Base-by-base conservation (phyloP, 2,888 invertebrate species). In the Phaonia tiefii region DNA sequence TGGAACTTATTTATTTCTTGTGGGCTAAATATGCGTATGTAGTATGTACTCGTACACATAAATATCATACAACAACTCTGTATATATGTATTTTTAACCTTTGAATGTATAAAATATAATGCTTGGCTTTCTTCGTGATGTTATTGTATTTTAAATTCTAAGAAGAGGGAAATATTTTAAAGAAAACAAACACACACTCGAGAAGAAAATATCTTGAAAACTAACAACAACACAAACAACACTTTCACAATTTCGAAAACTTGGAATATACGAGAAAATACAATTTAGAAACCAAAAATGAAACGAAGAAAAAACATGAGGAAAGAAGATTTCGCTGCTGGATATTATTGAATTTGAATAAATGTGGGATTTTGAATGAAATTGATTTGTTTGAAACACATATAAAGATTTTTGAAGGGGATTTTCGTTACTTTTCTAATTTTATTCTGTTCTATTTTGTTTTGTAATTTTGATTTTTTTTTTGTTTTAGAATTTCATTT, bases 31-130 rank as follows among this genome's bases (percentile, higher is more conserved):
- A 10, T 54, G 51, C 42, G 20, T 65, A 8, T 25, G 25, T 22
- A 22, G 25, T 51, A 22, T 51, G 22, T 51, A 51, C 22, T 11
- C 3, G 22, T 51, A 8, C 8, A 31, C 8, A 8, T 31, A 31
- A 8, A 8, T 31, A 31, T 8, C 31, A 31, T 31, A 31, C 31
- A 31, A 31, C 31, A 31, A 31, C n/a, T 31, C 3, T 31, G 31
- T 31, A 31, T 65, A 83, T 83, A 51, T 74, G 69, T 69, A 54
- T 69, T 72, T 56, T 76, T 71, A 74, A 71, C 66, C 70, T 72
- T 63, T 63, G 22, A 31, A 54, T 54, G 44, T 13, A 56, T 69
- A 56, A 31, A 63, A 67, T 63, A 49, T 72, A 37, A 31, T 37
- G 37, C 67, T 56, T 46, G 31, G 26, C 54, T 56, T 69, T 73